Percentiles rank a stretch among this genome's conserved stretches.
These are phyloP conservation scores for Otis tarda DNA, from an alignment of 2,113 vertebrate genomes.

Conservation along the genomic window DNA sequence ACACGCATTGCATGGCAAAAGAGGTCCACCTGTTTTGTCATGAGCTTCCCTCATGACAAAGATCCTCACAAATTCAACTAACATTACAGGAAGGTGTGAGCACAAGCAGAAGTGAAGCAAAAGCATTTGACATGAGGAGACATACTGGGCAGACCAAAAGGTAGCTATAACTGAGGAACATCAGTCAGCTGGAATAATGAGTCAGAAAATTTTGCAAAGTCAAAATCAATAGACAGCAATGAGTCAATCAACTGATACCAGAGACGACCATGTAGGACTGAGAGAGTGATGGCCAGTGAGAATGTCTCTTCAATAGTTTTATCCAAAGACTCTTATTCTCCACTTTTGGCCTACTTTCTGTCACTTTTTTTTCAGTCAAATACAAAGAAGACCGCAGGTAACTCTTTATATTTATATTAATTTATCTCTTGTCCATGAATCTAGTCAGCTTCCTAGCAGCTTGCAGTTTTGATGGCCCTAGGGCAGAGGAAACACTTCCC, in stretches of 20 bases:
- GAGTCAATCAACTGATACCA: not conserved
- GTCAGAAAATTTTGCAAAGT: not conserved
- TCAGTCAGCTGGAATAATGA: not conserved
- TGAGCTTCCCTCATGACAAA: not conserved
- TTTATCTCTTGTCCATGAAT: not conserved
- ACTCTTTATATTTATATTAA: not conserved
- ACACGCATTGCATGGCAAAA: not conserved
- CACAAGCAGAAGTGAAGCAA: not conserved
- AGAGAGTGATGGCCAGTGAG: not conserved
- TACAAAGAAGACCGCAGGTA: not conserved
- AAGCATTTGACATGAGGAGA: not conserved
- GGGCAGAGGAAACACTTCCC: not conserved
- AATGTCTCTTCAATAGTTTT: not conserved
- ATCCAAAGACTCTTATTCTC: not conserved
- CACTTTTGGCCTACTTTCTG: not conserved
- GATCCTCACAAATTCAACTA: not conserved
- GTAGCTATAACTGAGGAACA: not conserved
- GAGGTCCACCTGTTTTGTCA: not conserved
- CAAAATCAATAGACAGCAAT: not conserved
- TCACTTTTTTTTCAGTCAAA: not conserved
- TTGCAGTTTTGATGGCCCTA: not conserved
- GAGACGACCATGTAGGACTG: not conserved
- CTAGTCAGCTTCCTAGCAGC: not conserved
- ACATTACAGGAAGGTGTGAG: not conserved
- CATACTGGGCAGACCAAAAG: not conserved